Conservation (phyloP, 2,888 invertebrate genomes). For the Lasioglossum vierecki region DNA sequence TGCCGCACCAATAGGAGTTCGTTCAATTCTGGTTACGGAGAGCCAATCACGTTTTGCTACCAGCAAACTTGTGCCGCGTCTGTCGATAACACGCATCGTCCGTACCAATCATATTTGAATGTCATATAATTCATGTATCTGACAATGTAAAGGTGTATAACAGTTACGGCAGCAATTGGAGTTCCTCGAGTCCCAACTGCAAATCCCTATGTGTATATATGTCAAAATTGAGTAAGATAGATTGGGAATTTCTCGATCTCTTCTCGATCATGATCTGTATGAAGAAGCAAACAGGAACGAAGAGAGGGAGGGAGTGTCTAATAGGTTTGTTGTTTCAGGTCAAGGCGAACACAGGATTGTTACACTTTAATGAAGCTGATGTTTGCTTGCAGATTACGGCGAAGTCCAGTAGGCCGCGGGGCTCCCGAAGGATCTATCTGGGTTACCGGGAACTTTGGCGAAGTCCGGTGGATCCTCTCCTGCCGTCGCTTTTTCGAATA, state of each 20-base stretch:
- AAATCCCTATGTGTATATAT: too few relatives aligned
- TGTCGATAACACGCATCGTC: neutral
- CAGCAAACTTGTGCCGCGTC: neutral
- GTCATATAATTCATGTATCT: neutral
- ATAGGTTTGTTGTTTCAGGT: neutral
- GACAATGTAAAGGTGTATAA: neutral
- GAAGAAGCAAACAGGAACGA: too few relatives aligned
- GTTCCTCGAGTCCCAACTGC: neutral
- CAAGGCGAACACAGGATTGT: neutral
- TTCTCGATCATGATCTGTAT: too few relatives aligned
- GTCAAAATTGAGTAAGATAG: too few relatives aligned
- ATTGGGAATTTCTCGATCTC: too few relatives aligned
- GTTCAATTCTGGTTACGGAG: neutral
- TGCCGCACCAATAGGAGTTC: neutral
- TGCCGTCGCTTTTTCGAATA: neutral
- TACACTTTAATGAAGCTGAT: neutral
- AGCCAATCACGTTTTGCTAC: neutral
- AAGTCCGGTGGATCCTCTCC: neutral
- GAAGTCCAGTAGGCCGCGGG: constrained; percentile 5
- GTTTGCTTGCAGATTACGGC: neutral
- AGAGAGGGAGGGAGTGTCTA: neutral
- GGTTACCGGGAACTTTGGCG: neutral
- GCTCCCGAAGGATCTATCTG: constrained; percentile 1
- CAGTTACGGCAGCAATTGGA: neutral
- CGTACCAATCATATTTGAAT: neutral